Conservation (phyloP, 2,888 invertebrate genomes). For the Xestia rhomboidea region DNA sequence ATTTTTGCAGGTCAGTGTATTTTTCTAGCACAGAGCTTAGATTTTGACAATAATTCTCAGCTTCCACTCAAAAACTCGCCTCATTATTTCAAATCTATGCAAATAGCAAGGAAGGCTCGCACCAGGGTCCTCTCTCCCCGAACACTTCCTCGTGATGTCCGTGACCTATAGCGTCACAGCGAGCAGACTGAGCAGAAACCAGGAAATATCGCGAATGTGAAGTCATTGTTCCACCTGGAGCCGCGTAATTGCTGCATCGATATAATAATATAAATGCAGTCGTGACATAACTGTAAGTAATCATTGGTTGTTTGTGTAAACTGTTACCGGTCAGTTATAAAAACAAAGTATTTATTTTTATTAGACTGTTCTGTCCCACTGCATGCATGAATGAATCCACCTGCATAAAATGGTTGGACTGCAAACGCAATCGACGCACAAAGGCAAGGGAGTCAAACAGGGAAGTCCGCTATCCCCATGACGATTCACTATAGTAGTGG, state of each 20-base stretch:
- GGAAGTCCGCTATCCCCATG: no score
- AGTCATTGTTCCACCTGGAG: slow-evolving; percentile 47
- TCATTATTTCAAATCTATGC: slow-evolving; percentile 9
- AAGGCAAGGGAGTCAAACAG: no score
- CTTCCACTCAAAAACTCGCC: background rate
- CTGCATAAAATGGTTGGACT: no score
- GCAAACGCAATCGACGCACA: no score
- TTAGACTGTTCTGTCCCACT: background rate
- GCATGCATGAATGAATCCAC: no score
- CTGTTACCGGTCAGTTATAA: background rate
- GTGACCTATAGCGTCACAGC: slow-evolving; percentile 45
- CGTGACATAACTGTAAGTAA: slow-evolving; percentile 2
- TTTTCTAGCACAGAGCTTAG: background rate
- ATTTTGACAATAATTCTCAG: no score
- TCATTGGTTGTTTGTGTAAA: background rate
- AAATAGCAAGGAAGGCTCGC: slow-evolving; percentile 4
- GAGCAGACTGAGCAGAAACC: slow-evolving; percentile 21
- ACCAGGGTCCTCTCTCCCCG: slow-evolving; percentile 32
- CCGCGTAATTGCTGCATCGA: slow-evolving; percentile 21
- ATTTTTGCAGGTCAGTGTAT: no score
- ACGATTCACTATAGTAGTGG: no score
- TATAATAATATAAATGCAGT: slow-evolving; percentile 32
- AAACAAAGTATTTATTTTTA: background rate
- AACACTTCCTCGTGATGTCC: slow-evolving; percentile 35
- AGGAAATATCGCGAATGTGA: slow-evolving; percentile 54